Base-by-base conservation (phyloP, 1,140 invertebrate species). In the Homalodisca vitripennis region DNA sequence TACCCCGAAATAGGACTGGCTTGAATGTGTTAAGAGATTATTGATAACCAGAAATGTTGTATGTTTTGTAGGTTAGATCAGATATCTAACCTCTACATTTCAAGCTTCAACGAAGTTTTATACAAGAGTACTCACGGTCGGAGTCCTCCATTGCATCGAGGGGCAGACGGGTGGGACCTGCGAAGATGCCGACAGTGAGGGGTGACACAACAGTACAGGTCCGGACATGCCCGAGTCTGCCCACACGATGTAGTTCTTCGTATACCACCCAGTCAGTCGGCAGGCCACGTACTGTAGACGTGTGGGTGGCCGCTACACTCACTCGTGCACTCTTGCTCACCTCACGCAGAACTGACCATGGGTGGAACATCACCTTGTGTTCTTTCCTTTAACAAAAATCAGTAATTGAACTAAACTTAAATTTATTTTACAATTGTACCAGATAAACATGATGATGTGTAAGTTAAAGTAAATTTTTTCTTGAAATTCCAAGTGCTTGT, bases 211-310 rank as follows among this genome's bases (percentile, higher is more conserved):
- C 73, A 14, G 94, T 94, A 66, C 89, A 90, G 71, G 88, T 89
- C 66, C 86, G 84, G 0, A 92, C 87, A 70, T 88, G 86, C 72
- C 87, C 88, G 46, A 87, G 82, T 57, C 82, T 80, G 17, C 85
- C 87, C 10, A 83, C 82, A 31, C 88, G 84, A 17, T 85, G 88
- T 79, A 94, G 89, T 79, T 94, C 92, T 75, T 93, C 92, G 78
- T 90, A 95, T 31, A 94, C 82, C 22, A 95, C 80, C 92, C 93
- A 97, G 75, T 94, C 91, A 10, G 88, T 86, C 0, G 88, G 89
- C 26, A 94, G 78, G 48, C 80, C 77, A 53, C 80, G 77, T 10
- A 84, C 81, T 14, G 84, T 79, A 60, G 78, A 75, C 2, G 77
- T 75, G 68, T 82, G 79, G 2, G 78, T 74, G 70, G 80, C 76